Evolutionary conservation across 2,113 vertebrate genomes (phyloP), one percentile per base, ranked within the genome.

Genomic region (Colossoma macropomum): DNA sequence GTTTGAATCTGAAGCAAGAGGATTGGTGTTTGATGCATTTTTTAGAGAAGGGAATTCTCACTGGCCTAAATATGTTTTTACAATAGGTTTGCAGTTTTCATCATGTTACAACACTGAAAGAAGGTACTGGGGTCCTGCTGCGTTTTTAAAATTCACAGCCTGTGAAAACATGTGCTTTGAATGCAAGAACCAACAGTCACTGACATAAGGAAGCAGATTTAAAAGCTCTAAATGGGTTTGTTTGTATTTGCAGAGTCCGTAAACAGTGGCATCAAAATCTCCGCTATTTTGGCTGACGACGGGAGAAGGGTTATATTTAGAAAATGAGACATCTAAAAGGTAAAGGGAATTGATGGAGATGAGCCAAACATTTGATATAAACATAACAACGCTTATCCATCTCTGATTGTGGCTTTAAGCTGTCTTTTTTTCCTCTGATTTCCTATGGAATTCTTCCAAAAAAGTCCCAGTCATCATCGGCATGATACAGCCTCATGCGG

Each of bases 401-500:
- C 28, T 23, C 27, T 63, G 27, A 63, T 52, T 38, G 45, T 66
- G 16, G 27, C 59, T 34, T 56, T 56, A 34, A 56, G 72, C 27
- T 34, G 41, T 54, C 59, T 38, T 13, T 65, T 19, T 65, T 17
- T n/a, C 19, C 13, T 25, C 4, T 27, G 68, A 28, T 70, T 54
- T 79, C 60, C 11, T 19, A 65, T 27, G 60, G 16, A 54, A 70
- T 48, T 66, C 81, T 72, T 38, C 32, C 38, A 65, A 60, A 60
- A 71, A 41, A 28, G 32, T 65, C 65, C 80, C 25, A 19, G 19
- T 62, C 66, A 81, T 59, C 48, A 73, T 80, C 70, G 60, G 56
- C 65, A 9, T 27, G 41, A 38, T 38, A 80, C 25, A n/a, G 65
- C 75, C 74, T 81, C 66, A 25, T 84, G 78, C 34, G 73, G 38